Conservation (phyloP, 2,113 vertebrate genomes). For the Jacana jacana region DNA sequence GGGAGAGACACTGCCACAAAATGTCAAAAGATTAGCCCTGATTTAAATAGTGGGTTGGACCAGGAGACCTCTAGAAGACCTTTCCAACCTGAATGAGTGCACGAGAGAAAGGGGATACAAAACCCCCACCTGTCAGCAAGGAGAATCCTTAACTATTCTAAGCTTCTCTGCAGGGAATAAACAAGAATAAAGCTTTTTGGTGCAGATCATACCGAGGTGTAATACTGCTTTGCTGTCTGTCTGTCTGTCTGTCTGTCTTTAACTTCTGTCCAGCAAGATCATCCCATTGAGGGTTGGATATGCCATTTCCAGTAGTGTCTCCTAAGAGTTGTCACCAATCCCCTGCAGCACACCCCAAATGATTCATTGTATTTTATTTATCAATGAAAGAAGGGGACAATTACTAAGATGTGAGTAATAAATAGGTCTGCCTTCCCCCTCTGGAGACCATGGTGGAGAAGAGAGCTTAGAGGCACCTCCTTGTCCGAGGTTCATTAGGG, state of each 20-base stretch:
- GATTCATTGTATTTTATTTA: not conserved
- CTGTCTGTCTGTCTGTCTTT: not conserved
- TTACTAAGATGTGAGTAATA: not conserved
- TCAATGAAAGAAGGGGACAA: not conserved
- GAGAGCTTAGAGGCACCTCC: fast-evolving
- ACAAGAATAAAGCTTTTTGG: not conserved
- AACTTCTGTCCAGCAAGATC: not conserved
- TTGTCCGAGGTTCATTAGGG: not conserved
- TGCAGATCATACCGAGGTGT: not conserved
- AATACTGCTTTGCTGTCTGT: not conserved
- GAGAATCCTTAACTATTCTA: not conserved
- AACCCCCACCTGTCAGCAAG: not conserved
- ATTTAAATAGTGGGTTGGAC: not conserved
- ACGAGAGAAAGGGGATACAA: not conserved
- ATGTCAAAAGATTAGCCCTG: not conserved
- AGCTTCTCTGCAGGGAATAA: not conserved
- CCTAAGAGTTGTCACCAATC: not conserved
- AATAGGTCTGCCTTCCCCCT: not conserved
- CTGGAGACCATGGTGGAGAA: not conserved
- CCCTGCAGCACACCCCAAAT: not conserved
- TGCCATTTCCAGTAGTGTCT: not conserved
- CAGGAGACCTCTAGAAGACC: not conserved
- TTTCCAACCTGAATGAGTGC: not conserved
- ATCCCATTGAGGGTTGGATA: fast-evolving
- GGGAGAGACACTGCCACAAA: no score